Conservation (phyloP, 1,140 invertebrate species). For the Drosophila teissieri region DNA sequence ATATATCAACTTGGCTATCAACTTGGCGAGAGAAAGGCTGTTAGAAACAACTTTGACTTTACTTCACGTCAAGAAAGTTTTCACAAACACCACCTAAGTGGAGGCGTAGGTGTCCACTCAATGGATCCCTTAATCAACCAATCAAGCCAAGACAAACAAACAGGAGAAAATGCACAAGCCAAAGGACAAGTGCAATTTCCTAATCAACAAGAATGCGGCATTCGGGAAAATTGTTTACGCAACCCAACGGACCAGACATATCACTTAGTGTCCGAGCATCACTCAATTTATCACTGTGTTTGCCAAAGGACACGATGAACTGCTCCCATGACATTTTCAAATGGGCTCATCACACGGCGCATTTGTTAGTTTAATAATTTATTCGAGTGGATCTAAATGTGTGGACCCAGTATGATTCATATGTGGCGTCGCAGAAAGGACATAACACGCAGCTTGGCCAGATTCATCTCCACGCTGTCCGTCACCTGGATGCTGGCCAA, state of each 20-base stretch:
- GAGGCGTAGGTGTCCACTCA: conserved; percentile 12
- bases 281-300: conserved; percentile 70
- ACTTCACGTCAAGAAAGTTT: conserved; percentile 1
- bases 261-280: conserved; percentile 61
- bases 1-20: too few species aligned
- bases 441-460: conserved; percentile 76
- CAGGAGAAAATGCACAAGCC: conserved; percentile 22
- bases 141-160: conserved; percentile 40
- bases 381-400: conserved; percentile 18
- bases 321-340: conserved; percentile 45
- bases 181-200: conserved; percentile 66
- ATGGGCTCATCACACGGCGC: conserved; percentile 45
- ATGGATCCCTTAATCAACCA: conserved; percentile 37
- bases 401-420: conserved; percentile 27
- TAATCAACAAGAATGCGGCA: conserved; percentile 61
- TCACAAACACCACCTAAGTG: neutral
- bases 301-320: conserved; percentile 25
- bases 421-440: conserved; percentile 68
- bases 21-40: neutral
- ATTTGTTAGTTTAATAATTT: conserved; percentile 76
- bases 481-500: conserved; percentile 64
- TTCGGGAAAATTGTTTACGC: conserved; percentile 40
- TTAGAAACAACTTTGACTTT: neutral
- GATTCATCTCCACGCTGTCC: conserved; percentile 73
- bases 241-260: conserved; percentile 43